Conservation (phyloP, 2,797 vertebrate genomes). For the Characodon lateralis region DNA sequence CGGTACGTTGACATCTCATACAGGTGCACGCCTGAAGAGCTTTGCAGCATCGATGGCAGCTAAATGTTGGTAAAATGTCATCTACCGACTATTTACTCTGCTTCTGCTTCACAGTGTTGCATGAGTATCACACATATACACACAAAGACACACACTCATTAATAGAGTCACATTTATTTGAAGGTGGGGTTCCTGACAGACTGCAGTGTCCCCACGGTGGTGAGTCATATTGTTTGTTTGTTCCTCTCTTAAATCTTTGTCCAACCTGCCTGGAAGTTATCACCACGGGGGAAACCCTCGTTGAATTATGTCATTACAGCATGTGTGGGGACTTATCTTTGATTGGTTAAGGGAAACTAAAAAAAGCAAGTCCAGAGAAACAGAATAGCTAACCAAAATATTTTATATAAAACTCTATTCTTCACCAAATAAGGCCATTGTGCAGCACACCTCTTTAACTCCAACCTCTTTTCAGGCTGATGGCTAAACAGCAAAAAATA, state of each 20-base stretch:
- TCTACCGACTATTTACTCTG: constrained; percentile 21
- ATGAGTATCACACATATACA: constrained; percentile 8
- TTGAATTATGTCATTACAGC: constrained; percentile 11
- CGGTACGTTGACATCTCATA: constrained; percentile 28
- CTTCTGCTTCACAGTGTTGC: constrained; percentile 7
- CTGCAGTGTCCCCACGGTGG: constrained; percentile 41
- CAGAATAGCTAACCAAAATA: background rate
- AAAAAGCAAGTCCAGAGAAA: background rate
- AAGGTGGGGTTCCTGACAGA: constrained; percentile 43
- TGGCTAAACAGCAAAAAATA: background rate
- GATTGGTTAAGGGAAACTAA: background rate
- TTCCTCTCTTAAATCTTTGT: constrained; percentile 55
- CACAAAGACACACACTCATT: constrained; percentile 1
- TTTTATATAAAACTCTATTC: background rate
- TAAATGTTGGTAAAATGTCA: constrained; percentile 19
- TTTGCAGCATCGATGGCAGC: constrained; percentile 10
- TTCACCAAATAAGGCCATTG: constrained; percentile 3
- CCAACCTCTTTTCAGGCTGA: background rate
- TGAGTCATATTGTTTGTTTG: constrained; percentile 58
- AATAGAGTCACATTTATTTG: constrained; percentile 38
- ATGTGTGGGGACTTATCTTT: constrained; percentile 10
- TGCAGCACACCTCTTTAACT: constrained; percentile 5
- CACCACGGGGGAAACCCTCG: constrained; percentile 39
- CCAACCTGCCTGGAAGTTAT: constrained; percentile 47
- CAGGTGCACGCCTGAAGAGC: constrained; percentile 31